These are phyloP conservation scores for Oncorhynchus gorbuscha DNA, from an alignment of 2,113 vertebrate species.

Conservation along the genomic window DNA sequence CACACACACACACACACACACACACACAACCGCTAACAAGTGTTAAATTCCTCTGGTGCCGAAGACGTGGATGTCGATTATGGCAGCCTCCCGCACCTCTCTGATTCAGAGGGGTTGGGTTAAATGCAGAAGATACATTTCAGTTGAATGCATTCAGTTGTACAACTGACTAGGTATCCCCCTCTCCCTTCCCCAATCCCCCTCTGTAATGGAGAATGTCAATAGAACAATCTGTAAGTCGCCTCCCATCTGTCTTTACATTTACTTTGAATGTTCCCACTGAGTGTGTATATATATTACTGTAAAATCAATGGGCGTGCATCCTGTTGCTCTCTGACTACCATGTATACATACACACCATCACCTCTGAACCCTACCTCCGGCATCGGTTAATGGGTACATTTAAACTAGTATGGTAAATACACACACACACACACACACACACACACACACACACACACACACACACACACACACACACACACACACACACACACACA, in stretches of 20 bases:
- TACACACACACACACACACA: background rate
- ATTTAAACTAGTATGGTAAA: background rate
- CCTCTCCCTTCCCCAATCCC: background rate
- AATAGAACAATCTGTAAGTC: constrained; percentile 52
- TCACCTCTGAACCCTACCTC: background rate
- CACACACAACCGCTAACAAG: background rate
- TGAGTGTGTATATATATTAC: constrained; percentile 36
- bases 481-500: too few relatives aligned
- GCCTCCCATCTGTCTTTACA: constrained; percentile 58
- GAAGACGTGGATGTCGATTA: too few relatives aligned
- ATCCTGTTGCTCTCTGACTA: constrained; percentile 23
- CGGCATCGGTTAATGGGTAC: background rate
- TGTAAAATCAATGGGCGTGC: constrained; percentile 58
- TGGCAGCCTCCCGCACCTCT: too few relatives aligned
- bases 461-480: background rate
- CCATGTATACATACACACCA: background rate
- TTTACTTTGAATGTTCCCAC: constrained; percentile 58
- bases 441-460: background rate
- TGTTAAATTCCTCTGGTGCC: constrained; percentile 11
- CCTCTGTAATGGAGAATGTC: constrained; percentile 45
- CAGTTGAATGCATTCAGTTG: too few relatives aligned
- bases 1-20: too few relatives aligned
- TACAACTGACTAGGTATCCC: too few relatives aligned
- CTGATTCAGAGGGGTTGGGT: too few relatives aligned
- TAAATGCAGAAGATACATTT: too few relatives aligned